Evolutionary conservation across 2,797 vertebrate genomes (phyloP), one percentile per base, ranked within the genome.

Genomic region (Sebastes wilsoni): DNA sequence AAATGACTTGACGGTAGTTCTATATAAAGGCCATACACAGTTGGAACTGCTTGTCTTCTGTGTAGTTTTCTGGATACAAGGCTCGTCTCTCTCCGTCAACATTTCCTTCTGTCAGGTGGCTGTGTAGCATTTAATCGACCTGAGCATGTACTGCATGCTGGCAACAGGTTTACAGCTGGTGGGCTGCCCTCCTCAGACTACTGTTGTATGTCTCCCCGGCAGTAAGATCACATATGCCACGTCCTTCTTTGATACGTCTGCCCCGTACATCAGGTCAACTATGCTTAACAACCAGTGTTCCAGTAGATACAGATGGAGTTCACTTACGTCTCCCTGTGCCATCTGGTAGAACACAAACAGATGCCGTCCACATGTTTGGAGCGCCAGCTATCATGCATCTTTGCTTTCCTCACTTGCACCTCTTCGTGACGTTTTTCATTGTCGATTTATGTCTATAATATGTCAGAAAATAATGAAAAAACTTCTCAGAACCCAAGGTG

Each of bases 301-400:
- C 32, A 23, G 72, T 74, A 13, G 68, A 64, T 65, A 79, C 87
- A 87, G 85, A 83, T 85, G 75, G 77, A 73, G 72, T 78, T 69
- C 55, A 32, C 68, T 71, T 18, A 32, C 61, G 66, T 82, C 56
- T 82, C 59, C 20, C 28, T 66, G 58, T 49, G 72, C 84, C 84
- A 86, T 89, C 89, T 91, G 91, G 61, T 58, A 22, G 75, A 77
- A 25, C 25, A 2, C 52, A 77, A 75, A 78, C 83, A 86, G 84
- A 90, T 85, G 88, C 25, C 22, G 66, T 77, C 81, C 89, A 88
- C 80, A 86, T 87, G 86, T 85, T 87, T 28, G 58, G 32, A 68
- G 61, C 60, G 27, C 54, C 27, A 75, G 62, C 61, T 58, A 27
- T 81, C 23, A 20, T 7, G 20, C 12, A 18, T 52, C 42, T 22